Base-by-base conservation (phyloP, 1,140 invertebrate species). In the Plectrocnemia conspersa region DNA sequence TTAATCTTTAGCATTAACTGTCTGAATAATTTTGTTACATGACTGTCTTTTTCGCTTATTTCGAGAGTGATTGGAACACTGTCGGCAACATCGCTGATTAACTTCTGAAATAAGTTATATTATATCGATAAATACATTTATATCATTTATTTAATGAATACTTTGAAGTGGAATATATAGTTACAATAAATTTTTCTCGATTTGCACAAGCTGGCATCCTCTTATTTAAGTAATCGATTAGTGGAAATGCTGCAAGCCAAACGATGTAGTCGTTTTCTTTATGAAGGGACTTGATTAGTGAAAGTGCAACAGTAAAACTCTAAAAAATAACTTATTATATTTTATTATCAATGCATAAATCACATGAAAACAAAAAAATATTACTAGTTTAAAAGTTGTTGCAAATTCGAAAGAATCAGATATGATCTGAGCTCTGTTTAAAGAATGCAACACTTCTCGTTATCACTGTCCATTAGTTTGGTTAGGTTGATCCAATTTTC, bases 371-470 rank as follows among this genome's bases (percentile, higher is more conserved):
- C 47, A 6, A n/a, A 52, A 52, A 52, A 32, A 19, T 47, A 6
- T 66, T 54, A 75, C 73, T 32, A 85, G 62, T 10, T 77, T 68
- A 18, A 73, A 76, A 41, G 77, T 79, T 50, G 77, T 74, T 1
- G 80, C 81, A 27, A 91, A 72, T 55, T 82, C 80, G 52, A 85
- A 82, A 9, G 82, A 73, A 65, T 92, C 89, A 61, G 89, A 83
- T 3, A 92, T 70, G 1, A 91, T 68, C 66, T 91, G 86, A 0
- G 85, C 88, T 49, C 88, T 71, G 71, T 90, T 92, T 3, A 85
- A 68, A 0, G 77, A 61, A 38, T 84, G 75, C 53, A 92, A 86
- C 1, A 59, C 64, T 1, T 65, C 59, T 56, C 75, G 76, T 10
- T 56, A 21, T 11, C 13, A 19, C 56, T 63, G 1, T 59, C 54